phyloP scores from a whole-genome alignment of 2,113 vertebrate species.

The Grus americana region DNA sequence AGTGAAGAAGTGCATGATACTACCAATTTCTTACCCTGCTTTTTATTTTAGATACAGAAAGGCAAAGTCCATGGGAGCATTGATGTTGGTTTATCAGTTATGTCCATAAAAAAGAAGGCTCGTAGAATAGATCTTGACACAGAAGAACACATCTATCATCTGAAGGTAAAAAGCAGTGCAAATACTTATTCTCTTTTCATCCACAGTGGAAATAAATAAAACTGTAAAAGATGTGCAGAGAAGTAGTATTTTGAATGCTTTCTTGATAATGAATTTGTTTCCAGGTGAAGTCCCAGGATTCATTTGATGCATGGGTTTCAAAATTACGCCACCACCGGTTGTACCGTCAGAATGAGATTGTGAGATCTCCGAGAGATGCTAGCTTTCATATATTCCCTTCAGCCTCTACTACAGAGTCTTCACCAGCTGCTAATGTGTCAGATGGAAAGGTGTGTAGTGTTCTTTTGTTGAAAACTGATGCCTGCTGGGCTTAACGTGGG shows the following conservation, averaged over 20 bases:
- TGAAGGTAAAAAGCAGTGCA: conserved; percentile 83
- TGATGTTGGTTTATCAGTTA: conserved; percentile 96
- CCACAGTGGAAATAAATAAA: not conserved
- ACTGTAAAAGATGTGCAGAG: not conserved
- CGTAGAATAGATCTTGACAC: conserved; percentile 97
- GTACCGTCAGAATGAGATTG: conserved; percentile 98
- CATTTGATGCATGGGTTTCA: conserved; percentile 95
- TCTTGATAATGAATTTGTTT: not conserved
- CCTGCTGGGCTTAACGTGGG: not conserved
- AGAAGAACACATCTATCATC: conserved; percentile 97
- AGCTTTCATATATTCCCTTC: conserved; percentile 92
- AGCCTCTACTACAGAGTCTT: conserved; percentile 85
- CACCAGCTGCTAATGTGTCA: conserved; percentile 82
- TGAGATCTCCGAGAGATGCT: conserved; percentile 92
- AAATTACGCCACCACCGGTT: conserved; percentile 93
- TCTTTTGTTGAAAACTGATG: not conserved
- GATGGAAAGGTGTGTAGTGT: conserved; percentile 85
- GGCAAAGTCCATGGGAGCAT: conserved; percentile 98
- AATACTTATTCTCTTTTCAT: not conserved
- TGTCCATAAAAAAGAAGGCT: conserved; percentile 98
- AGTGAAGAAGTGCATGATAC: not conserved
- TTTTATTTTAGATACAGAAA: conserved; percentile 89
- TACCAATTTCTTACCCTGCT: not conserved
- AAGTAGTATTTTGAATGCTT: not conserved
- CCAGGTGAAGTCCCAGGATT: conserved; percentile 96